phyloP scores from a whole-genome alignment of 2,113 vertebrate species.

The Chunga burmeisteri region DNA sequence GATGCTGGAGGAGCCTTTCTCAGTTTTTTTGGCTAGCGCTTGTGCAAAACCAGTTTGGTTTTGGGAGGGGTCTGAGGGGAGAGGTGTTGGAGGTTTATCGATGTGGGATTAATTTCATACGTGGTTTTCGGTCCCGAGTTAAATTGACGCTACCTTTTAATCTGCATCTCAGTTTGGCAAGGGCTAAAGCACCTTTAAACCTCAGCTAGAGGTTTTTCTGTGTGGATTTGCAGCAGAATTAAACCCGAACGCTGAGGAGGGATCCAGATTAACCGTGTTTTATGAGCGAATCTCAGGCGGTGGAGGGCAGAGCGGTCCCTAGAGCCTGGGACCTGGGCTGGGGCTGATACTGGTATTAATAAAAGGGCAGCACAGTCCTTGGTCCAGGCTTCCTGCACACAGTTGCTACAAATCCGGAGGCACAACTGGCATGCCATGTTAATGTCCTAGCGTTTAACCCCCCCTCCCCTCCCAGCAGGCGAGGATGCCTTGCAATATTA shows the following conservation, averaged over 20 bases:
- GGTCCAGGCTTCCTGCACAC: neutral
- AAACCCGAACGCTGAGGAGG: neutral
- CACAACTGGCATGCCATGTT: neutral
- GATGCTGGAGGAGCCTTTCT: neutral
- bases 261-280: neutral
- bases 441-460: neutral
- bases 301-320: neutral
- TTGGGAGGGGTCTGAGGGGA: neutral
- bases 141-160: neutral
- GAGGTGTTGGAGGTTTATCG: neutral
- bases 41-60: neutral
- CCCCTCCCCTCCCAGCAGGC: neutral
- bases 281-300: neutral
- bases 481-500: neutral
- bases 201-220: neutral
- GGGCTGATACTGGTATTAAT: neutral
- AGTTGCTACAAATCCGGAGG: neutral
- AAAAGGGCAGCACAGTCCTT: neutral
- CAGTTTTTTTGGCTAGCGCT: neutral
- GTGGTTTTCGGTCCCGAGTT: rapidly evolving
- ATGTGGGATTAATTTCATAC: neutral
- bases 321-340: neutral
- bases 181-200: neutral
- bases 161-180: neutral
- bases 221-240: neutral